Percentiles rank a stretch among this genome's conserved stretches.
These are phyloP conservation scores for Pterophyllum scalare DNA, from an alignment of 2,113 vertebrate species.

Conservation along the genomic window DNA sequence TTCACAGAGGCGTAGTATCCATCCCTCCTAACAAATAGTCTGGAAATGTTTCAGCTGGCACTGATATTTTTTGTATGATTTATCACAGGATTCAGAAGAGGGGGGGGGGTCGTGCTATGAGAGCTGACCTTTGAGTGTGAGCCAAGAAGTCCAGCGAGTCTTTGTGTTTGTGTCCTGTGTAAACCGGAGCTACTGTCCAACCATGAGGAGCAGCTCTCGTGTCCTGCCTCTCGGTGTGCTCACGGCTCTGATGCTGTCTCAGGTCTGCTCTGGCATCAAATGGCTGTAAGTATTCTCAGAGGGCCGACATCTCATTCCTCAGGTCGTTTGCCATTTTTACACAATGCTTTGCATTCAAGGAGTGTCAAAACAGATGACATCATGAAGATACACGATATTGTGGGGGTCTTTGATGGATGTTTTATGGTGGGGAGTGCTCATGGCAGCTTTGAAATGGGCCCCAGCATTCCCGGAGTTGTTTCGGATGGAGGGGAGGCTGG, in stretches of 20 bases:
- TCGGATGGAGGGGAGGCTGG: conserved; percentile 14
- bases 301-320: neutral
- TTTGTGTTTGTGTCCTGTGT: conserved; percentile 47
- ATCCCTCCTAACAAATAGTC: neutral
- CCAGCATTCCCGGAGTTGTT: conserved; percentile 36
- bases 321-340: neutral
- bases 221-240: conserved; percentile 85
- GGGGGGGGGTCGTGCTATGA: conserved; percentile 65
- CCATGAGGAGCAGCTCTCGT: conserved; percentile 78
- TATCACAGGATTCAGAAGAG: conserved; percentile 48
- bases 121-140: conserved; percentile 62
- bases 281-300: conserved; percentile 92
- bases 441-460: conserved; percentile 54
- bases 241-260: conserved; percentile 86
- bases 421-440: neutral
- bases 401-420: neutral
- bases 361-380: conserved; percentile 10
- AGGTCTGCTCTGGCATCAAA: conserved; percentile 92
- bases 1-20: neutral
- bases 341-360: neutral
- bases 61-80: conserved; percentile 14
- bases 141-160: conserved; percentile 41
- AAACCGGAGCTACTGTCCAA: conserved; percentile 58
- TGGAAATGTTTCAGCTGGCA: neutral
- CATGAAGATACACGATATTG: neutral